Base-by-base conservation (phyloP, 2,888 invertebrate species). In the Oscheius sp. region DNA sequence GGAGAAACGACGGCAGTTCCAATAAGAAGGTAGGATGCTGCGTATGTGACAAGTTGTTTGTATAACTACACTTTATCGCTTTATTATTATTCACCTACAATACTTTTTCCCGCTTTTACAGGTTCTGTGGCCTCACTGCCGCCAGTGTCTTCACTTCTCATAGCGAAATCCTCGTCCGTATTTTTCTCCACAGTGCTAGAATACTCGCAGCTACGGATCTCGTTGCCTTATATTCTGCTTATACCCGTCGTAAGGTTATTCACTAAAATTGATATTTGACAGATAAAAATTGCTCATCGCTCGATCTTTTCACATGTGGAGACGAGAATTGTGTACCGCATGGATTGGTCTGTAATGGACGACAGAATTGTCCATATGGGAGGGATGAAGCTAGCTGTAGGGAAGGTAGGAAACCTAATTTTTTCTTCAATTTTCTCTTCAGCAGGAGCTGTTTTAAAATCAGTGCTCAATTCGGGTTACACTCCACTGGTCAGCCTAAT, bases 291-390 rank as follows among this genome's bases (percentile, higher is more conserved):
- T 84, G 84, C 70, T 72, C 80, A 6, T 68, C 73, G 57, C 71
- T 70, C 33, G 73, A 64, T 12, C 71, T 82, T n/a, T 83, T 82
- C 68, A 71, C 74, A 5, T 85, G 85, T 68, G 83, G 84, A 17
- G 85, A 85, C 69, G 85, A 83, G 67, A 82, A 82, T 33, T 85
- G 85, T 71, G 80, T 85, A 24, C 83, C 84, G 1, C 61, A 71
- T 26, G 57, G 65, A 4, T 67, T 85, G 24, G 77, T 73, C 2
- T 85, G 85, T 73, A 83, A 83, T 62, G 75, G 74, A 2, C 72
- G 74, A 9, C 51, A 69, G 17, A 83, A 85, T 64, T 85, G 85
- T 64, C 77, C 82, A 6, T 85, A 83, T 67, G 74, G 74, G 9
- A 67, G 74, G 20, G 85, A 85, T 67, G 85, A 85, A 28, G 56